These are phyloP conservation scores for Diceros bicornis DNA, from an alignment of 2,797 vertebrate genomes.

Conservation along the genomic window DNA sequence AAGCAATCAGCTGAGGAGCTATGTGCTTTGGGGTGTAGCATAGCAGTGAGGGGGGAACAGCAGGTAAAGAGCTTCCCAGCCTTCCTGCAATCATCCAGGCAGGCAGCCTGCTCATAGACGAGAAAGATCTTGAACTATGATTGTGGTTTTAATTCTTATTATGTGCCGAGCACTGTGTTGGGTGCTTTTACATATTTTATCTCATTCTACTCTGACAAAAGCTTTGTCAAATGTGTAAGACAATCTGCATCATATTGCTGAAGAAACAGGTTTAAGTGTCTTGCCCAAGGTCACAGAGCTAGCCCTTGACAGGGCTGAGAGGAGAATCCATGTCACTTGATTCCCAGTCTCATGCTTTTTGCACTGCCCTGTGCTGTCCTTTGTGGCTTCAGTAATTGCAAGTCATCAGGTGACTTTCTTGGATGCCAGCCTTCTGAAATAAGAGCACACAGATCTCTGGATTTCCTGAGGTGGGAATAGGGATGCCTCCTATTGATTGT, in stretches of 20 bases:
- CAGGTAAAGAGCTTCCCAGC: neutral
- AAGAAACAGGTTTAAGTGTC: neutral
- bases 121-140: neutral
- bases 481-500: conserved; percentile 61
- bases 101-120: neutral
- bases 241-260: neutral
- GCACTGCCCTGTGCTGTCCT: neutral
- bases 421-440: conserved; percentile 64
- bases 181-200: neutral
- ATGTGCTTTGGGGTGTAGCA: neutral
- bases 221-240: neutral
- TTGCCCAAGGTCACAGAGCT: neutral
- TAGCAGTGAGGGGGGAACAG: neutral
- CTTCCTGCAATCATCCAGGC: neutral
- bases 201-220: neutral
- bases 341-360: conserved; percentile 13
- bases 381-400: neutral
- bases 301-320: neutral
- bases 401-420: conserved; percentile 34
- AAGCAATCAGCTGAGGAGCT: neutral
- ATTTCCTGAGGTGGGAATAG: conserved; percentile 65
- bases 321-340: neutral
- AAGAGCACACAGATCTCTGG: conserved; percentile 59
- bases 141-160: neutral
- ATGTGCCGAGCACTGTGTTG: neutral